A percentile compares a stretch with the other conserved stretches of the same genome.
Conservation (phyloP, 1,140 invertebrate genomes). For the Sinella curviseta region DNA sequence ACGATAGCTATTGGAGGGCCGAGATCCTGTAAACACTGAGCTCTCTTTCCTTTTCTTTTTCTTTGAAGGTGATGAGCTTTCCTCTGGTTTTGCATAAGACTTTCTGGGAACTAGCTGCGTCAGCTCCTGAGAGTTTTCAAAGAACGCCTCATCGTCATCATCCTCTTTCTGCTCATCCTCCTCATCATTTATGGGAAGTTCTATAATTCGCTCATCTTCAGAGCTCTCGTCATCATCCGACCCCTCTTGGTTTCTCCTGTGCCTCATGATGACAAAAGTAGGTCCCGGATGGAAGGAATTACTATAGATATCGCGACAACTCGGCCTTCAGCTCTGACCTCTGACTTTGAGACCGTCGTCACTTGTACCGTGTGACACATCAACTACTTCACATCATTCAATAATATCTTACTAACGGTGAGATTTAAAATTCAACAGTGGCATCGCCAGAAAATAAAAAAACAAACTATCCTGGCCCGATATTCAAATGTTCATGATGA, state of each 20-base stretch:
- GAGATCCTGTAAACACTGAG: not conserved
- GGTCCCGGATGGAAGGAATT: not conserved
- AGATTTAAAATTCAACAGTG: no score
- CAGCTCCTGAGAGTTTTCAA: not conserved
- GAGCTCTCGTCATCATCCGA: not conserved
- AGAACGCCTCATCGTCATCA: not conserved
- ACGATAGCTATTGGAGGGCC: not conserved
- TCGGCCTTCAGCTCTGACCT: not conserved
- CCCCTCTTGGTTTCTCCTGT: not conserved
- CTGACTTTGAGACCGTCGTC: no score
- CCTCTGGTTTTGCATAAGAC: not conserved
- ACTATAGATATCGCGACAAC: not conserved
- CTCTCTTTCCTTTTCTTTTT: not conserved
- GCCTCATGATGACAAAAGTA: not conserved
- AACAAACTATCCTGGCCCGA: no score
- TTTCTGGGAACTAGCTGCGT: not conserved
- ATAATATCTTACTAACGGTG: no score
- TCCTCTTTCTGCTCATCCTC: not conserved
- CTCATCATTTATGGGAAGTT: not conserved
- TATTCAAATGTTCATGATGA: no score
- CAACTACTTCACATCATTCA: no score
- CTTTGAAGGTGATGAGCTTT: not conserved
- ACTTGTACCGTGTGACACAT: no score
- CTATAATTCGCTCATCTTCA: not conserved
- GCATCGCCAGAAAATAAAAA: no score